Evolutionary conservation across 2,113 vertebrate species (phyloP).

Genomic region (Noturus placidus): DNA sequence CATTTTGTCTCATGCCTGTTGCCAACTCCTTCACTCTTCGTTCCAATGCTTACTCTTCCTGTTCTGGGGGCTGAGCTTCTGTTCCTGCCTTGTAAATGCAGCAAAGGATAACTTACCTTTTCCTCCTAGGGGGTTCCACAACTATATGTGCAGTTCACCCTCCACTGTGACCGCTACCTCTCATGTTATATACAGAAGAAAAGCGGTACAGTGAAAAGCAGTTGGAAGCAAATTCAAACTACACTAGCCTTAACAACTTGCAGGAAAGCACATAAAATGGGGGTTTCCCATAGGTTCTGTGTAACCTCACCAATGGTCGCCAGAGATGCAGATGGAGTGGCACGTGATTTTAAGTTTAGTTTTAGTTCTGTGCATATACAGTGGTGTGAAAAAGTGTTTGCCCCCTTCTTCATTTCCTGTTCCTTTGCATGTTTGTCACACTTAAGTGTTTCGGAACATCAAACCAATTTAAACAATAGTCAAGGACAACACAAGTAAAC

Average conservation of each 20-base stretch:
- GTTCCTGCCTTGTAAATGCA: neutral
- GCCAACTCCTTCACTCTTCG: neutral
- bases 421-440: too few species aligned
- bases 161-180: neutral
- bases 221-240: neutral
- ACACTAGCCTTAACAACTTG: neutral
- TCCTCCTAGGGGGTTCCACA: neutral
- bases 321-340: neutral
- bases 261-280: neutral
- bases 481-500: too few species aligned
- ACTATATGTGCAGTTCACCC: neutral
- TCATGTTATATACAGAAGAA: neutral
- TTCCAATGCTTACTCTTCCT: neutral
- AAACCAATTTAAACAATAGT: too few species aligned
- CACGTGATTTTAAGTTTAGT: neutral
- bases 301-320: neutral
- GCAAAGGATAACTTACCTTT: neutral
- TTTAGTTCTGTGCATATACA: neutral
- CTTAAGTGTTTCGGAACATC: too few species aligned
- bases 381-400: too few species aligned
- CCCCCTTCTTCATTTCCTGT: too few species aligned
- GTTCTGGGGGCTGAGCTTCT: slow-evolving; percentile 3
- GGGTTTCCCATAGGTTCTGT: neutral
- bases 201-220: neutral
- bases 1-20: neutral